Evolutionary conservation across 2,888 invertebrate genomes (phyloP).

Genomic region (Margaritifera margaritifera): DNA sequence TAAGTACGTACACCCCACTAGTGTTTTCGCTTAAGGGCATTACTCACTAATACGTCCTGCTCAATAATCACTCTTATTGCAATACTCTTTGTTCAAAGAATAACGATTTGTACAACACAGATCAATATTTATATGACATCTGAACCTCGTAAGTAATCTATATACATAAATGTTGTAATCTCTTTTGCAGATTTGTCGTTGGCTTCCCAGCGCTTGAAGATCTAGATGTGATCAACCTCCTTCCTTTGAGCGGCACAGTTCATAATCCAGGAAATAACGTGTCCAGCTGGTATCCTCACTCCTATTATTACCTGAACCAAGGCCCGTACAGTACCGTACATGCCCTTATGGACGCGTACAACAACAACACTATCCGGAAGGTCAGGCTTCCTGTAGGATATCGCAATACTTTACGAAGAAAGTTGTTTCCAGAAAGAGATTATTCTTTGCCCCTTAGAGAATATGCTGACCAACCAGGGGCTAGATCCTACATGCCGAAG

Average conservation of each 20-base stretch:
- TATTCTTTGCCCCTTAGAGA: constrained; percentile 21
- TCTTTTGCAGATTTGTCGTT: constrained; percentile 7
- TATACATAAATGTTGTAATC: no score
- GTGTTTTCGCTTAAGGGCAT: no score
- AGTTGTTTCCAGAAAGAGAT: constrained; percentile 39
- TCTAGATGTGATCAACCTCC: constrained; percentile 31
- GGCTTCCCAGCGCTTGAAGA: constrained; percentile 29
- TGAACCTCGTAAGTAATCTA: no score
- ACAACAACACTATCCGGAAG: constrained; percentile 26
- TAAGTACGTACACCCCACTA: no score
- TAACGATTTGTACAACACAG: no score
- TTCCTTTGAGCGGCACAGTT: constrained; percentile 42
- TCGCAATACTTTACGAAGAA: constrained; percentile 23
- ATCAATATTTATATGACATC: no score
- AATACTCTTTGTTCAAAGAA: no score
- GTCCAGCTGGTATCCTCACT: constrained; percentile 39
- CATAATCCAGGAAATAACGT: constrained; percentile 45
- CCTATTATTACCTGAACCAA: constrained; percentile 47
- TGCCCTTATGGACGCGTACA: constrained; percentile 34
- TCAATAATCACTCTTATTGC: no score
- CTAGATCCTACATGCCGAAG: constrained; percentile 42
- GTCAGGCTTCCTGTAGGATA: constrained; percentile 37
- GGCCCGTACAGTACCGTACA: constrained; percentile 41
- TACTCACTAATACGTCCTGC: no score
- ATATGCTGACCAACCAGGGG: constrained; percentile 41